phyloP scores from a whole-genome alignment of 1,140 invertebrate genomes.

The Sitobion miscanthi region DNA sequence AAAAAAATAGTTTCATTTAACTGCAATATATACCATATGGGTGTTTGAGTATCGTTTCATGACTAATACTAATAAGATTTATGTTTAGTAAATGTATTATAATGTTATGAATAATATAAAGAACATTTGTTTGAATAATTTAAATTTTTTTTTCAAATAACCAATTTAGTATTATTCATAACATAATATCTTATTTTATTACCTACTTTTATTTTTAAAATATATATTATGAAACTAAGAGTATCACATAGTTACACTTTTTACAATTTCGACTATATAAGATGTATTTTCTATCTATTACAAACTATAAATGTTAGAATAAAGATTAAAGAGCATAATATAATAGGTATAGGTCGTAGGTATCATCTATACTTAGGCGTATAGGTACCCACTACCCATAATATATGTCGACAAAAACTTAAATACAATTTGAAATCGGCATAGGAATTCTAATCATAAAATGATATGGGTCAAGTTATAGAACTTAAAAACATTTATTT shows the following conservation, averaged over 20 bases:
- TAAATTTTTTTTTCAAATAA: background rate
- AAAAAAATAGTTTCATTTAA: background rate
- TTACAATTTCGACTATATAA: background rate
- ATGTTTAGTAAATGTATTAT: background rate
- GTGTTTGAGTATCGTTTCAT: background rate
- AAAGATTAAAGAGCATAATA: too few species aligned
- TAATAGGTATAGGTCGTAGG: too few species aligned
- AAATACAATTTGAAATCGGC: background rate
- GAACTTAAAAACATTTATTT: background rate
- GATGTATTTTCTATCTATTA: background rate
- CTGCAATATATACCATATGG: conserved; percentile 4
- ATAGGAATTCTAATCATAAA: background rate
- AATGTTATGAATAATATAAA: conserved; percentile 23
- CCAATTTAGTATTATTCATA: background rate
- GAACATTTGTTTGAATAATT: background rate
- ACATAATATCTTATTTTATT: background rate
- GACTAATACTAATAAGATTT: background rate
- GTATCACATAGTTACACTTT: too few species aligned
- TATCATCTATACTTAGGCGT: too few species aligned
- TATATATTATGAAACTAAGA: too few species aligned
- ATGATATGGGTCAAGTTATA: background rate
- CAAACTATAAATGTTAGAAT: too few species aligned
- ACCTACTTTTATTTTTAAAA: background rate
- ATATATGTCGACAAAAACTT: background rate
- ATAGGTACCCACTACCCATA: too few species aligned